Percentiles rank a stretch among this genome's conserved stretches.
Conservation (phyloP, 2,888 invertebrate species). For the Matsumyia berberina region DNA sequence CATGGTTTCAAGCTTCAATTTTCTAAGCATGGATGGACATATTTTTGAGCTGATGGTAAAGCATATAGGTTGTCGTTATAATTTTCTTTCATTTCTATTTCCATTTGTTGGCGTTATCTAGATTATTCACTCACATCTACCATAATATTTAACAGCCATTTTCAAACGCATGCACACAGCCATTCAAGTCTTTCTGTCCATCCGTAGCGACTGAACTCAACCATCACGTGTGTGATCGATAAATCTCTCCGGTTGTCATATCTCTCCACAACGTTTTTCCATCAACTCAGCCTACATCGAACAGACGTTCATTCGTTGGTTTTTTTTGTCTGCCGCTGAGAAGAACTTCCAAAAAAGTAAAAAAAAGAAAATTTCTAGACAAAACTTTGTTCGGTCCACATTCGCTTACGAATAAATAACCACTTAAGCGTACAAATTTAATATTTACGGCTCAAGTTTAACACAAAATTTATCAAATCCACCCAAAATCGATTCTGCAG, state of each 20-base stretch:
- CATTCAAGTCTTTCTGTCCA: background rate
- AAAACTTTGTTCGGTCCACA: constrained; percentile 50
- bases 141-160: background rate
- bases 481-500: constrained; percentile 70
- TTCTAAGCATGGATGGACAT: too few relatives aligned
- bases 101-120: too few relatives aligned
- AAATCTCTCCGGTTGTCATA: constrained; percentile 62
- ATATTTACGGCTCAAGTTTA: constrained; percentile 17
- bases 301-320: constrained; percentile 67
- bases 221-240: constrained; percentile 44
- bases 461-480: constrained; percentile 51
- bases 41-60: too few relatives aligned
- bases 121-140: too few relatives aligned
- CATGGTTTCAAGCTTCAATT: too few relatives aligned
- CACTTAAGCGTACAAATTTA: background rate
- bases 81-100: too few relatives aligned
- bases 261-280: constrained; percentile 59
- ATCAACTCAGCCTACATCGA: constrained; percentile 64
- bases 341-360: constrained; percentile 62
- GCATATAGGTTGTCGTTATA: too few relatives aligned
- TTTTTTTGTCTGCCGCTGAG: constrained; percentile 72
- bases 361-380: constrained; percentile 23
- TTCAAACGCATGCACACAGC: background rate
- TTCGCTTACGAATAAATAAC: constrained; percentile 22
- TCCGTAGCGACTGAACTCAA: constrained; percentile 10